phyloP scores from a whole-genome alignment of 2,113 vertebrate genomes.

The Burhinus bistriatus region DNA sequence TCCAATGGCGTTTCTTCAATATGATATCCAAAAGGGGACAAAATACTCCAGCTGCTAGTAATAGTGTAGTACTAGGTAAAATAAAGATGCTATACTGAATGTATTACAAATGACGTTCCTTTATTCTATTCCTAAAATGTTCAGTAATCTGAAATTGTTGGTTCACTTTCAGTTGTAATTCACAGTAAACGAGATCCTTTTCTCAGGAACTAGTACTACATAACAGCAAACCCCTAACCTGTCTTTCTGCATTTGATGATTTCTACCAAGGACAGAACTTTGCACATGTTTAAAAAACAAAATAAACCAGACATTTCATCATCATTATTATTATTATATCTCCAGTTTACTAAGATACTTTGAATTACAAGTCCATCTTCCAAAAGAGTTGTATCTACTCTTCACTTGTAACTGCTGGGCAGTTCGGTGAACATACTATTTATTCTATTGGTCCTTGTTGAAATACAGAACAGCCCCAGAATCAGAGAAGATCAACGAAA shows the following conservation, averaged over 20 bases:
- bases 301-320: neutral
- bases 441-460: neutral
- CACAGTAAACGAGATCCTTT: neutral
- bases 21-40: neutral
- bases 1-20: neutral
- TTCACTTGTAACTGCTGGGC: neutral
- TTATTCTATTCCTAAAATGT: neutral
- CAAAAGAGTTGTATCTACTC: neutral
- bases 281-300: neutral
- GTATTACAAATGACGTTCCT: neutral
- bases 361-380: neutral
- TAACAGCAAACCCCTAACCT: neutral
- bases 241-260: neutral
- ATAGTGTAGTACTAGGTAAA: neutral
- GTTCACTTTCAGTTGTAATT: neutral
- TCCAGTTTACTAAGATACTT: neutral
- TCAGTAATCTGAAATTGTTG: neutral
- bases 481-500: neutral
- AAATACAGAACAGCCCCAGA: neutral
- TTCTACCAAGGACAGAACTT: neutral
- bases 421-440: neutral
- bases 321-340: neutral
- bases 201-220: neutral
- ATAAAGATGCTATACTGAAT: neutral
- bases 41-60: neutral